Conservation (phyloP, 2,797 vertebrate species). For the Novumbra hubbsi region DNA sequence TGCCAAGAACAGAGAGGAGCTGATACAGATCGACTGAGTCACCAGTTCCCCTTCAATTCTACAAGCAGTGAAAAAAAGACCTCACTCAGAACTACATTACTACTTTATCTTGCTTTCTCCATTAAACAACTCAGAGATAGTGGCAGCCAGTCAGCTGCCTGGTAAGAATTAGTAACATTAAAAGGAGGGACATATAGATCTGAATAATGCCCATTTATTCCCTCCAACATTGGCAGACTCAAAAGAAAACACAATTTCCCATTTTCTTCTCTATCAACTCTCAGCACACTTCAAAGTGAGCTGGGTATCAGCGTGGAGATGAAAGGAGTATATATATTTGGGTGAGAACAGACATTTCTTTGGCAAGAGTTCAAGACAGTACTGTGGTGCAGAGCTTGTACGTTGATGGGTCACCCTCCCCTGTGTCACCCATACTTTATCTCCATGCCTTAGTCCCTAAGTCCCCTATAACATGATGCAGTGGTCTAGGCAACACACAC, state of each 20-base stretch:
- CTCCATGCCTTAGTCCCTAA: neutral
- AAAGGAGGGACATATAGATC: neutral
- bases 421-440: conserved; percentile 42
- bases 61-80: conserved; percentile 35
- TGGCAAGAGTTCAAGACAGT: conserved; percentile 51
- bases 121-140: neutral
- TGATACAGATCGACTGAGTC: conserved; percentile 41
- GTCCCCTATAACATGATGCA: neutral
- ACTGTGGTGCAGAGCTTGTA: conserved; percentile 26
- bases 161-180: neutral
- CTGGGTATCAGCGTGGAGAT: conserved; percentile 57
- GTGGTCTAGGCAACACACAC: neutral
- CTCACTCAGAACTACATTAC: conserved; percentile 31
- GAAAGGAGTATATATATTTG: conserved; percentile 51
- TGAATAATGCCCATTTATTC: neutral
- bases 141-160: neutral
- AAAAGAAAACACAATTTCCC: conserved; percentile 41
- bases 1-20: conserved; percentile 36
- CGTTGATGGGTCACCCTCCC: conserved; percentile 58
- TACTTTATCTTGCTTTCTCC: conserved; percentile 20
- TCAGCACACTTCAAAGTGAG: conserved; percentile 59
- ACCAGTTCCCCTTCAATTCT: conserved; percentile 34
- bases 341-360: conserved; percentile 53
- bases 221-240: neutral
- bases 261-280: conserved; percentile 45